These are phyloP conservation scores for Tachina fera DNA, from an alignment of 2,888 invertebrate genomes.

Conservation along the genomic window DNA sequence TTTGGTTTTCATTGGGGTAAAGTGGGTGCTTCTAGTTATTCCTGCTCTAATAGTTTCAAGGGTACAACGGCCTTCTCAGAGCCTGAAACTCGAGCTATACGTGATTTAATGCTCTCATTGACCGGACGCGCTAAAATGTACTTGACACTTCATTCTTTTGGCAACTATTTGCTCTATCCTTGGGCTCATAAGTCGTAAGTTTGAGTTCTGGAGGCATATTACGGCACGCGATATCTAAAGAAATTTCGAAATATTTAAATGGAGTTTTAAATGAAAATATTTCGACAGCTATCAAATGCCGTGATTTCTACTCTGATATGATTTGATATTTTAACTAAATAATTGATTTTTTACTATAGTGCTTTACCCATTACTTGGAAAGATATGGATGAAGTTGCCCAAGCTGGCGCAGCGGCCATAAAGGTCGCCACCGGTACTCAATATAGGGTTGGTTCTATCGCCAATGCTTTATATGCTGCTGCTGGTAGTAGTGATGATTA, in stretches of 20 bases:
- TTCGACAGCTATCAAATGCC: too few species aligned
- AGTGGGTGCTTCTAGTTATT: conserved; percentile 77
- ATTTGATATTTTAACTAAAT: background rate
- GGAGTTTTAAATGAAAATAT: too few species aligned
- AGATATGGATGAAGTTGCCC: conserved; percentile 81
- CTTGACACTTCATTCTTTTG: conserved; percentile 89
- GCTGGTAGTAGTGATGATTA: conserved; percentile 88
- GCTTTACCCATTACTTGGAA: conserved; percentile 82
- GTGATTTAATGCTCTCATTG: conserved; percentile 84
- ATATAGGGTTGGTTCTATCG: conserved; percentile 82
- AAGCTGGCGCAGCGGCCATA: conserved; percentile 81
- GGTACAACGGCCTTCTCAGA: conserved; percentile 87
- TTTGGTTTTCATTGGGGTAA: conserved; percentile 86
- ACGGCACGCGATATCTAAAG: too few species aligned
- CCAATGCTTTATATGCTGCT: conserved; percentile 84
- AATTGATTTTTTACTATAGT: conserved; percentile 68
- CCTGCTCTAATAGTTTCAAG: conserved; percentile 85
- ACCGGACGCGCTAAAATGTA: conserved; percentile 85
- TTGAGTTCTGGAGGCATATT: too few species aligned
- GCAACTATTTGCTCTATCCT: conserved; percentile 86
- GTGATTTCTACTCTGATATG: background rate
- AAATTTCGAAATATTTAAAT: too few species aligned
- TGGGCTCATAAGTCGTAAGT: conserved; percentile 85
- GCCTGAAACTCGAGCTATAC: conserved; percentile 85
- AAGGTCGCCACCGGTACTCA: conserved; percentile 77